These are phyloP conservation scores for Brassicogethes aeneus DNA, from an alignment of 2,888 invertebrate species.

Conservation along the genomic window DNA sequence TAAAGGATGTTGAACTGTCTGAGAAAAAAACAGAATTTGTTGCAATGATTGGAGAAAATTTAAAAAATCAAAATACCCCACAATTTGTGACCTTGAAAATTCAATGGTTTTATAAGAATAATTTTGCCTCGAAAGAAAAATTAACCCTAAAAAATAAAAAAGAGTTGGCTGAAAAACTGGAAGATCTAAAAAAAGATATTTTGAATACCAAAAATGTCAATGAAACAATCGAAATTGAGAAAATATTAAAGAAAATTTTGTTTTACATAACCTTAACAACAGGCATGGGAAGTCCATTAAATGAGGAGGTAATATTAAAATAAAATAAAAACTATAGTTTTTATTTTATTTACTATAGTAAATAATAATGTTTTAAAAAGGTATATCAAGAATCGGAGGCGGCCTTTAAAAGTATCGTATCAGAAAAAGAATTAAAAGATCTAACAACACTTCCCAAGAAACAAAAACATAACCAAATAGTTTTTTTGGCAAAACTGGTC, in stretches of 20 bases:
- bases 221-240: background rate
- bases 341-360: background rate
- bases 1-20: background rate
- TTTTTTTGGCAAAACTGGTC: background rate
- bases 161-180: background rate
- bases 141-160: background rate
- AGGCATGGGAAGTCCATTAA: background rate
- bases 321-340: too few species aligned
- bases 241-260: background rate
- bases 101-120: background rate
- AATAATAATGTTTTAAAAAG: background rate
- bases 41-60: background rate
- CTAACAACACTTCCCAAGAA: background rate
- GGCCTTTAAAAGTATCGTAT: background rate
- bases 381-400: background rate
- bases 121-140: background rate
- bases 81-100: background rate
- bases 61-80: background rate
- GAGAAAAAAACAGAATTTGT: background rate
- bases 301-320: background rate
- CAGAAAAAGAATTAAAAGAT: constrained; percentile 1
- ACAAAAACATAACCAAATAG: background rate
- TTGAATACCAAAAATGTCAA: background rate
- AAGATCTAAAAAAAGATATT: background rate
- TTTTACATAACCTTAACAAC: constrained; percentile 1